Conservation (phyloP, 1,140 invertebrate genomes). For the Platyscapa corneri region DNA sequence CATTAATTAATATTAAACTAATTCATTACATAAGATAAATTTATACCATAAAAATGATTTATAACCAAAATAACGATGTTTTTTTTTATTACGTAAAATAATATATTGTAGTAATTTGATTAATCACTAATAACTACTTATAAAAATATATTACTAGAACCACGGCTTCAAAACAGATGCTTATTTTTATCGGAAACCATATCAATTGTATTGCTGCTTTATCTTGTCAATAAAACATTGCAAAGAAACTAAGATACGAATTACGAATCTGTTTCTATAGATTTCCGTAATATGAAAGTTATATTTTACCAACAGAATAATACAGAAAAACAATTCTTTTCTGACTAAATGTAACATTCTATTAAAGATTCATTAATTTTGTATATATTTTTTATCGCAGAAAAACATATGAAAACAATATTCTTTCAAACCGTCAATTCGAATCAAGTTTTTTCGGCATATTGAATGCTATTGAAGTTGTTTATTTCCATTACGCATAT, state of each 20-base stretch:
- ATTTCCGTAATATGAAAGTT: too few species aligned
- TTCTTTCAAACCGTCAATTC: neutral
- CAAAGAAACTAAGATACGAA: too few species aligned
- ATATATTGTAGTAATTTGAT: neutral
- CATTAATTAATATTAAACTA: neutral
- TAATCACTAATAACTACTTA: neutral
- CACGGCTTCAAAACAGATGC: neutral
- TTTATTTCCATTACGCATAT: conserved; percentile 24
- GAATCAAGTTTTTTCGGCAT: neutral
- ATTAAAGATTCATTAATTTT: too few species aligned
- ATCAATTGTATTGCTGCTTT: too few species aligned
- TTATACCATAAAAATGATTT: neutral
- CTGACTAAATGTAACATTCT: too few species aligned
- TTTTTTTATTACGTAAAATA: neutral
- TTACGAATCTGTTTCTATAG: too few species aligned
- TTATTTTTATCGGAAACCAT: neutral
- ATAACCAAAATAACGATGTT: neutral
- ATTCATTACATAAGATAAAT: neutral
- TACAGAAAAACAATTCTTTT: too few species aligned
- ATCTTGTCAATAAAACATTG: too few species aligned
- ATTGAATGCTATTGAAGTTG: neutral
- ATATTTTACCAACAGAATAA: too few species aligned
- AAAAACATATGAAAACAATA: neutral
- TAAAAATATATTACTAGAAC: neutral
- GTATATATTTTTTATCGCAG: too few species aligned